Evolutionary conservation across 2,113 vertebrate species (phyloP).

Genomic region (Psilopogon haemacephalus): DNA sequence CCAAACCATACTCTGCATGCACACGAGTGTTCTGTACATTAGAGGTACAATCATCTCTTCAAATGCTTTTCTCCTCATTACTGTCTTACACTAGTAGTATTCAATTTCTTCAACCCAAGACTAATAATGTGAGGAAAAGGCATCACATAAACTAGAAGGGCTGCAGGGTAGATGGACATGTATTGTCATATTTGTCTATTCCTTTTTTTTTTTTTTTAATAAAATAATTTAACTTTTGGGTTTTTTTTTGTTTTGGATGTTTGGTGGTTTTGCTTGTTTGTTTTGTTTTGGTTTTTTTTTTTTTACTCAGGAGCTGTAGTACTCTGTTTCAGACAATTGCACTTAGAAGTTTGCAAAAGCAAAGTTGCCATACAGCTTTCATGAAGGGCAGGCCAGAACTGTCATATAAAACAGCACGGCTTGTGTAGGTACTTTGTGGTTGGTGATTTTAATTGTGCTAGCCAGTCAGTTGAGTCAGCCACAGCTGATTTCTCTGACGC

Average conservation of each 20-base stretch:
- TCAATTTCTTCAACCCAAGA: neutral
- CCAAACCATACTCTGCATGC: neutral
- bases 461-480: neutral
- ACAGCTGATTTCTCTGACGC: neutral
- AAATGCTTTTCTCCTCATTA: neutral
- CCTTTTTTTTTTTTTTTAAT: too few species aligned
- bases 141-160: neutral
- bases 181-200: neutral
- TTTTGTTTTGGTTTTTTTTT: too few species aligned
- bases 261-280: too few species aligned
- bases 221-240: too few species aligned
- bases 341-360: neutral
- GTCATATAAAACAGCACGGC: neutral
- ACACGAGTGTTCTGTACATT: neutral
- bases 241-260: too few species aligned
- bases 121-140: neutral
- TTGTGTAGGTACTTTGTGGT: fast-evolving
- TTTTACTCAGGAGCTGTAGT: neutral
- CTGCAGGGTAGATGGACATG: neutral
- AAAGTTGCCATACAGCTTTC: neutral
- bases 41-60: neutral
- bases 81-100: neutral
- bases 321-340: neutral
- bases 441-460: neutral
- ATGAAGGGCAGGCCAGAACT: neutral